Percentiles rank a stretch among this genome's conserved stretches.
These are phyloP conservation scores for Neotoxoptera formosana DNA, from an alignment of 1,140 invertebrate genomes.

Conservation along the genomic window DNA sequence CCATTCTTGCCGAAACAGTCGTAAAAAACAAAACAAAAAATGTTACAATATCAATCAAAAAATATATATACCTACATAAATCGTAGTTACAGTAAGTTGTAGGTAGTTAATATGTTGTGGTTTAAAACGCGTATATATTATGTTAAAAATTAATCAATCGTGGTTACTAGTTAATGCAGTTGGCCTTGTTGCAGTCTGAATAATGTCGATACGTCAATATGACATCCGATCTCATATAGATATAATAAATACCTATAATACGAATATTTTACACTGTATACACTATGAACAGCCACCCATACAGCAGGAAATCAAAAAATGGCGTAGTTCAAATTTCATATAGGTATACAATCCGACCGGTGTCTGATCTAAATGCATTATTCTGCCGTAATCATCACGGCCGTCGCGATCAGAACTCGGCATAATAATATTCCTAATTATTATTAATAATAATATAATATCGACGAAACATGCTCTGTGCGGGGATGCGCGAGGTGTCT, in stretches of 20 bases:
- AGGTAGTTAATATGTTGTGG: neutral
- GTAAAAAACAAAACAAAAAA: neutral
- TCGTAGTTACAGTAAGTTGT: neutral
- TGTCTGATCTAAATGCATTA: neutral
- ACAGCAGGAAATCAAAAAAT: constrained; percentile 25
- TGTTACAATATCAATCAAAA: neutral
- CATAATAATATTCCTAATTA: neutral
- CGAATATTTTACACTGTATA: neutral
- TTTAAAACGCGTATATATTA: neutral
- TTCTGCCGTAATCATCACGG: neutral
- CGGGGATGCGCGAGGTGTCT: neutral
- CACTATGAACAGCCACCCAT: neutral
- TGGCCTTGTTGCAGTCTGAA: neutral
- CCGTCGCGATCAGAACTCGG: neutral
- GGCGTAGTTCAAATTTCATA: neutral
- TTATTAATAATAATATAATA: neutral
- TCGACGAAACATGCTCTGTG: neutral
- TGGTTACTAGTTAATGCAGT: neutral
- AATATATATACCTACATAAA: neutral
- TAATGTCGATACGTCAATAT: constrained; percentile 1
- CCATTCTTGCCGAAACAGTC: neutral
- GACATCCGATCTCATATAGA: neutral
- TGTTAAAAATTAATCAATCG: constrained; percentile 26
- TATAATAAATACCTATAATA: neutral
- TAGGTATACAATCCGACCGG: neutral